Conservation (phyloP, 2,113 vertebrate species). For the Erythrolamprus reginae region DNA sequence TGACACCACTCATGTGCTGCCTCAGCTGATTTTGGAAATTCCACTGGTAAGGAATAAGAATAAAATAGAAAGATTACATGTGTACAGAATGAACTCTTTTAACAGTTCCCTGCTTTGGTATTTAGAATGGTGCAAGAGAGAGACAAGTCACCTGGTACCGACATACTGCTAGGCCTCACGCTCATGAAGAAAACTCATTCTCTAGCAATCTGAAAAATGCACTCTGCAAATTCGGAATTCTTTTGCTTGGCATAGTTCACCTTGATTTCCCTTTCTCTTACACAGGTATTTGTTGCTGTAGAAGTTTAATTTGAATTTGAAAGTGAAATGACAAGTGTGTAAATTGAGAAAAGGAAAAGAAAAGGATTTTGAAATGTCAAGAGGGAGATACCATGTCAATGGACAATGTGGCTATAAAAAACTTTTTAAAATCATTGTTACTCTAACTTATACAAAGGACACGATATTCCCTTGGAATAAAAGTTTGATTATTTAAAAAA, state of each 20-base stretch:
- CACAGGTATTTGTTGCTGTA: background rate
- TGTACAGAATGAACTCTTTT: background rate
- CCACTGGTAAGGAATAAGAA: constrained; percentile 32
- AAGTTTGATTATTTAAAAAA: background rate
- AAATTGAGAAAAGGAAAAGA: background rate
- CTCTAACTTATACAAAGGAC: background rate
- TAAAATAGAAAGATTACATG: background rate
- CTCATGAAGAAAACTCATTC: background rate
- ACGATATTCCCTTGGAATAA: background rate
- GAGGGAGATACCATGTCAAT: background rate
- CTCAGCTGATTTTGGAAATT: constrained; percentile 34
- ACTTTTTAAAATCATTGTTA: background rate
- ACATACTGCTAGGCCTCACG: background rate
- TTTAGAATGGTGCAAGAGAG: background rate
- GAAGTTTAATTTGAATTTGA: background rate
- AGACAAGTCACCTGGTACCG: background rate
- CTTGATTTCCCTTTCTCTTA: background rate
- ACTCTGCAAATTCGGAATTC: background rate
- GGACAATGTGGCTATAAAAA: background rate
- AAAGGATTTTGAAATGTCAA: background rate
- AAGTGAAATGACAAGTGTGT: background rate
- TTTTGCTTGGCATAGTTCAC: background rate
- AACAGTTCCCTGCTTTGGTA: background rate
- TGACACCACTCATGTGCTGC: constrained; percentile 35
- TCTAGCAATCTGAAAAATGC: background rate